Evolutionary conservation across 2,113 vertebrate genomes (phyloP), one percentile per base, ranked within the genome.

Genomic region (Labeo catla): DNA sequence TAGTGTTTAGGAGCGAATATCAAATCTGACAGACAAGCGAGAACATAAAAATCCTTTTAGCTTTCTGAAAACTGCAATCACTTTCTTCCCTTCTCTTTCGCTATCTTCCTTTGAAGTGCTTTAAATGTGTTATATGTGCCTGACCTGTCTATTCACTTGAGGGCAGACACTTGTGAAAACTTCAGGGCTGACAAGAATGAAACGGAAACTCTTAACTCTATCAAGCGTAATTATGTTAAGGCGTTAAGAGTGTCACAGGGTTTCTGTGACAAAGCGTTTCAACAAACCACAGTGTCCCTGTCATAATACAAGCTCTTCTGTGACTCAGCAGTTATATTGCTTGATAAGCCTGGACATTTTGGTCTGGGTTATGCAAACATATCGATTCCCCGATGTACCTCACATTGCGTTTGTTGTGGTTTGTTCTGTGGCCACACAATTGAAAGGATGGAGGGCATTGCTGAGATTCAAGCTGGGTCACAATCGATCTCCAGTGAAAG

Each of bases 41-140:
- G 93, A 95, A 95, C 95, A 95, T 86, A 86, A 89, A 93, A 95
- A 95, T 65, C 91, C 94, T 95, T 94, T 95, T 94, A 95, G 89
- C 91, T 89, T 86, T 85, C 90, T 89, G 74, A 47, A 57, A 57
- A 88, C 39, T 3, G 13, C 82, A 45, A 15, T 57, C 72, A 65
- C 78, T 79, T 39, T 76, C 72, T 88, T 79, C 19, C 87, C n/a
- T 70, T 76, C 87, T 63, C 28, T 73, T 6, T 52, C 72, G 28
- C 28, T 23, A 15, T 70, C 63, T 39, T 70, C 19, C 82, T 90
- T 80, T 57, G 84, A 85, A 88, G 77, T 88, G 36, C 49, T 47
- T 80, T 23, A 74, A 89, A 81, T 70, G 76, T 84, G 81, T 72
- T 86, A 76, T 68, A 63, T 83, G 79, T 86, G 87, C 85, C 73